Conservation (phyloP, 2,888 invertebrate genomes). For the Dicyrtomina minuta region DNA sequence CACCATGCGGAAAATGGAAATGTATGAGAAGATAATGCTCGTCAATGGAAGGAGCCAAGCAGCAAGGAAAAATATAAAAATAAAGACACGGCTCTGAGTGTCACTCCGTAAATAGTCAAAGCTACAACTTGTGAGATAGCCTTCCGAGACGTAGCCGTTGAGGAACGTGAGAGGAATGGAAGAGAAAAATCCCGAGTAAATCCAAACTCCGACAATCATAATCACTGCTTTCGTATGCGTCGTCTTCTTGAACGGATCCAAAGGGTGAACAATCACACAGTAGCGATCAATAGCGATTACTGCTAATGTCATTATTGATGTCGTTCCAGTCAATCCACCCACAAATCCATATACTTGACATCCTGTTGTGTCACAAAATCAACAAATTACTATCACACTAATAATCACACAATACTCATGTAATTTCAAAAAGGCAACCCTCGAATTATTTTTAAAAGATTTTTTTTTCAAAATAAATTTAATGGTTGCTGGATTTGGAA, state of each 20-base stretch:
- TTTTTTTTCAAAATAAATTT: too few species aligned
- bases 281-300: conserved; percentile 80
- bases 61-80: conserved; percentile 72
- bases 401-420: too few species aligned
- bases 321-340: conserved; percentile 77
- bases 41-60: conserved; percentile 74
- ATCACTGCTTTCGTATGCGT: conserved; percentile 65
- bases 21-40: conserved; percentile 72
- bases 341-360: conserved; percentile 78
- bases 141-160: conserved; percentile 78
- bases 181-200: conserved; percentile 71
- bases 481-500: too few species aligned
- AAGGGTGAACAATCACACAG: conserved; percentile 76
- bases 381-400: too few species aligned
- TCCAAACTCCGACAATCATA: conserved; percentile 69
- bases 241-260: conserved; percentile 67
- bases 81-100: conserved; percentile 65
- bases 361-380: too few species aligned
- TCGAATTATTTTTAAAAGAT: too few species aligned
- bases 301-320: conserved; percentile 76
- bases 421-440: too few species aligned
- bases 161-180: conserved; percentile 72
- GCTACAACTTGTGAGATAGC: conserved; percentile 79
- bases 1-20: conserved; percentile 69
- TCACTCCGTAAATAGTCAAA: conserved; percentile 76